Percentiles rank a stretch among this genome's conserved stretches.
phyloP scores from a whole-genome alignment of 2,113 vertebrate genomes.

The Noctilio leporinus region DNA sequence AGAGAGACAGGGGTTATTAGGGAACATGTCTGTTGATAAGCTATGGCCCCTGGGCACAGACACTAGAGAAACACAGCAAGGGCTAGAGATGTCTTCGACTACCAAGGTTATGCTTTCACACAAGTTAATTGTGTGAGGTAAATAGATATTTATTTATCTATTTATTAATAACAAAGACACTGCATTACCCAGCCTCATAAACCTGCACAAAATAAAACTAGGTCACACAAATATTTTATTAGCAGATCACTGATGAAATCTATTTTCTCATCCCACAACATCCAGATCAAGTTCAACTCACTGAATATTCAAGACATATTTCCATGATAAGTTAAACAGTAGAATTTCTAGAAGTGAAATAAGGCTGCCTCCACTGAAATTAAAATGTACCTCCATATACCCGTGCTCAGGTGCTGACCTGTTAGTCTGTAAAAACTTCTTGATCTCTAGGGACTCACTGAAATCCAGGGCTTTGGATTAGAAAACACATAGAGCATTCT shows the following conservation, averaged over 20 bases:
- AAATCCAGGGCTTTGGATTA: constrained; percentile 26
- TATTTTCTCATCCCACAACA: constrained; percentile 6
- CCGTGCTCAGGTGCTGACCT: background rate
- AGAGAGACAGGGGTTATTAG: background rate
- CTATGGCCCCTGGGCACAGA: background rate
- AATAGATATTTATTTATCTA: background rate
- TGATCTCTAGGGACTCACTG: background rate
- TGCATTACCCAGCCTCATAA: background rate
- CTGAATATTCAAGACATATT: background rate
- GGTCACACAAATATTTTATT: constrained; percentile 1
- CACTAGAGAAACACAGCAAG: background rate
- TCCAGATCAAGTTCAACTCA: background rate
- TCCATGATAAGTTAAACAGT: background rate
- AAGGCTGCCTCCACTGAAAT: background rate
- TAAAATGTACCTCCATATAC: background rate
- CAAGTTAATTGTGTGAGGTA: background rate
- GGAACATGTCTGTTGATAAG: background rate
- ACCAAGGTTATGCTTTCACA: background rate
- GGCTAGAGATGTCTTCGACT: background rate
- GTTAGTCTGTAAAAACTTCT: background rate
- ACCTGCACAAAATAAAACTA: constrained; percentile 12
- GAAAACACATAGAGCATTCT: constrained; percentile 8
- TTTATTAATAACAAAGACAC: background rate
- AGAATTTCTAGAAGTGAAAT: background rate
- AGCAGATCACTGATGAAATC: background rate